A percentile compares a stretch with the other conserved stretches of the same genome.
Conservation (phyloP, 2,888 invertebrate genomes). For the Plutella xylostella region DNA sequence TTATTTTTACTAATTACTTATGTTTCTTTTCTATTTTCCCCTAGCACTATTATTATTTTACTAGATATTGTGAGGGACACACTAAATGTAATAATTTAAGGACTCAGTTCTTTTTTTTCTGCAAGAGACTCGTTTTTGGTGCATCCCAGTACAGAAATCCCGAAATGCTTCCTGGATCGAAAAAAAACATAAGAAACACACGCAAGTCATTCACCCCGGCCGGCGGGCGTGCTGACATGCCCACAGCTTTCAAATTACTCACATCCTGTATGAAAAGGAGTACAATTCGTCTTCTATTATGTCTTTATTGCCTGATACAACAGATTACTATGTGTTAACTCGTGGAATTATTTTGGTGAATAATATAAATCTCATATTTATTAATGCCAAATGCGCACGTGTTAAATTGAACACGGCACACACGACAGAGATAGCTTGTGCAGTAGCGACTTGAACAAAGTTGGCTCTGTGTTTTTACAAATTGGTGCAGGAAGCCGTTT, state of each 20-base stretch:
- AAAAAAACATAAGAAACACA: too few species aligned
- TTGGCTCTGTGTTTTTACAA: constrained; percentile 56
- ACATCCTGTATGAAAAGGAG: not conserved
- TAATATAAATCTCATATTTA: constrained; percentile 21
- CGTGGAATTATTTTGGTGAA: constrained; percentile 12
- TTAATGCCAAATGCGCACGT: constrained; percentile 44
- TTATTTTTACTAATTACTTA: constrained; percentile 11
- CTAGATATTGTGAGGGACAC: too few species aligned
- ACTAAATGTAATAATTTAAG: too few species aligned
- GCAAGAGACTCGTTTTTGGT: too few species aligned
- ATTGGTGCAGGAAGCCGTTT: constrained; percentile 11
- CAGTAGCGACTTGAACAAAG: constrained; percentile 41
- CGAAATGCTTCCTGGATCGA: too few species aligned
- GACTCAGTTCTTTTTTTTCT: too few species aligned
- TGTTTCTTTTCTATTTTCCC: too few species aligned
- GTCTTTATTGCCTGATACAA: not conserved
- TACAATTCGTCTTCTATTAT: not conserved
- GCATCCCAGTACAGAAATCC: too few species aligned
- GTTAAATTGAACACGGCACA: constrained; percentile 27
- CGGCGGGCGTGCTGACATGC: not conserved
- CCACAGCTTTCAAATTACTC: constrained; percentile 1
- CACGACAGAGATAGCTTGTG: constrained; percentile 39
- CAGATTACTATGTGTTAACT: not conserved
- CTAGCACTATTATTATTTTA: too few species aligned
- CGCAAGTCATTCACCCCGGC: constrained; percentile 1